Percentiles rank a stretch among this genome's conserved stretches.
Evolutionary conservation across 2,113 vertebrate genomes (phyloP).

Genomic region (Machaerirhynchus nigripectus): DNA sequence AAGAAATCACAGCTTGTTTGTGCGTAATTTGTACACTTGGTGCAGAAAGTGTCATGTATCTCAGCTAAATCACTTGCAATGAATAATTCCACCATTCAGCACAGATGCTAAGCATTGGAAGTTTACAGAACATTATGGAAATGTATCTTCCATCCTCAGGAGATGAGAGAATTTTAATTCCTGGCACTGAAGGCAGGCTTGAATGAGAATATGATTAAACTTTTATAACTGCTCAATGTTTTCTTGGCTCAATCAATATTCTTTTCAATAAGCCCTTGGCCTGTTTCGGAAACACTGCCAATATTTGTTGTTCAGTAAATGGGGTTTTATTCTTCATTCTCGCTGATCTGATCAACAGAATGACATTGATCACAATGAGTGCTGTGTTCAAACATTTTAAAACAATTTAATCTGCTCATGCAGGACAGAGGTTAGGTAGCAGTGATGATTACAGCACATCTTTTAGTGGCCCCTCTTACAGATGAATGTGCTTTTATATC

Average conservation of each 20-base stretch:
- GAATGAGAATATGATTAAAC: conserved; percentile 54
- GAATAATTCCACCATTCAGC: conserved; percentile 3
- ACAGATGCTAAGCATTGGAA: neutral
- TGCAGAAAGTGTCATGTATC: neutral
- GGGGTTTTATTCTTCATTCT: conserved; percentile 43
- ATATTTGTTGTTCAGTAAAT: conserved; percentile 36
- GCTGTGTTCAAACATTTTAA: conserved; percentile 15
- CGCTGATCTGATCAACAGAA: neutral
- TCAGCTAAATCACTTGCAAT: conserved; percentile 20
- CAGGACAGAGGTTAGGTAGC: conserved; percentile 5
- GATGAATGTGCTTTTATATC: neutral
- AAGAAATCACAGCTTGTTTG: neutral
- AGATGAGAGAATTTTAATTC: conserved; percentile 45
- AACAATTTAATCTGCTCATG: conserved; percentile 3
- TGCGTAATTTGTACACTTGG: neutral
- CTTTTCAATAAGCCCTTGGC: conserved; percentile 35
- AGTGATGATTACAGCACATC: neutral
- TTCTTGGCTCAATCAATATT: conserved; percentile 60
- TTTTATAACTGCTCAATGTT: conserved; percentile 54
- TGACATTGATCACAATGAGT: conserved; percentile 13
- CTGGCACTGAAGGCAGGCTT: conserved; percentile 32
- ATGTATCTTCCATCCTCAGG: conserved; percentile 30
- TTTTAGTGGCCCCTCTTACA: neutral
- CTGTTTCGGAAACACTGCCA: conserved; percentile 32
- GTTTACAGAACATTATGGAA: conserved; percentile 42